Conservation (phyloP, 2,113 vertebrate species). For the Ammodytes marinus region DNA sequence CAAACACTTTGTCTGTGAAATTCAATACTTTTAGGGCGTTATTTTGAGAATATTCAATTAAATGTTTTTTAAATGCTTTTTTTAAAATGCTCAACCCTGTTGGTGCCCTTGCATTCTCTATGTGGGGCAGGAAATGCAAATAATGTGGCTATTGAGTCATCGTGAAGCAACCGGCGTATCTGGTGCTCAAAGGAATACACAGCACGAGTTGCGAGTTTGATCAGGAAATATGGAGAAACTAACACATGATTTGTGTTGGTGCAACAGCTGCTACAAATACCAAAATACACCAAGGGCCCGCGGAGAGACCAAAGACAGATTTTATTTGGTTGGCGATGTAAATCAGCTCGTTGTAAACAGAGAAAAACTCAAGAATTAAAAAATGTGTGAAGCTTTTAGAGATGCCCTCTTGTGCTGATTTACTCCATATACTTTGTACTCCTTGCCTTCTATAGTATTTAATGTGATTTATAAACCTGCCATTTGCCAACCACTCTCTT, state of each 20-base stretch:
- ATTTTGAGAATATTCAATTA: too few relatives aligned
- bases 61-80: too few relatives aligned
- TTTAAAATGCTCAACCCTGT: too few relatives aligned
- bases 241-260: slow-evolving; percentile 15
- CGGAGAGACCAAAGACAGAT: background rate
- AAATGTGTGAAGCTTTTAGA: background rate
- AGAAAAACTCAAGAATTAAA: background rate
- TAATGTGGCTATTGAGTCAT: too few relatives aligned
- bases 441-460: background rate
- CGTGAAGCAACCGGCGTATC: background rate
- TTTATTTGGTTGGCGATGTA: background rate
- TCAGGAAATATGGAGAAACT: background rate
- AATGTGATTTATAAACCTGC: background rate
- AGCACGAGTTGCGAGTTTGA: background rate
- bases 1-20: too few relatives aligned
- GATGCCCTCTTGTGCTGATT: slow-evolving; percentile 21
- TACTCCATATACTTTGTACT: background rate
- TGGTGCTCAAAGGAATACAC: background rate
- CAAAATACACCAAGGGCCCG: background rate
- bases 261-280: slow-evolving; percentile 5
- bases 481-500: background rate
- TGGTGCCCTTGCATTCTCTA: background rate
- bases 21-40: too few relatives aligned
- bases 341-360: slow-evolving; percentile 18
- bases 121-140: slow-evolving; percentile 21